phyloP scores from a whole-genome alignment of 2,113 vertebrate species.

The Zosterops hypoxanthus region DNA sequence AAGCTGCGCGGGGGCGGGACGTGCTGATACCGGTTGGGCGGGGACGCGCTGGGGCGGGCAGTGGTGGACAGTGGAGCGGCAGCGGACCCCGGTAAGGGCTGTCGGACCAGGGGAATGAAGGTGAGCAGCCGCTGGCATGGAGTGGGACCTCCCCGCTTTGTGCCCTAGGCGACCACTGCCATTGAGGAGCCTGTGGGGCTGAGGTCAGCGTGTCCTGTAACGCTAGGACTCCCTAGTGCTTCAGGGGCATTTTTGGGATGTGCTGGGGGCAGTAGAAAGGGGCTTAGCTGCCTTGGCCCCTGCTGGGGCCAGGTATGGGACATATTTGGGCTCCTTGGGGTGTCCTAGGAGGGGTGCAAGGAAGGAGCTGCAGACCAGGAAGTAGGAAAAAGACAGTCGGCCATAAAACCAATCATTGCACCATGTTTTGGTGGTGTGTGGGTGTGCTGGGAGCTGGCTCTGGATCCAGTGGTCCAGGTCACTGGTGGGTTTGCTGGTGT shows the following conservation, averaged over 20 bases:
- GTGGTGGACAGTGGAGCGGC: background rate
- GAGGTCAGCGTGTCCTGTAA: background rate
- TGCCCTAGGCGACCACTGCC: background rate
- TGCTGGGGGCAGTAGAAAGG: background rate
- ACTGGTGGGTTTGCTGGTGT: background rate
- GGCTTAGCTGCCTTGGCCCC: background rate
- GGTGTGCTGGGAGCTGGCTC: background rate
- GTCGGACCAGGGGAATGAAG: background rate
- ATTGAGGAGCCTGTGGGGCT: background rate
- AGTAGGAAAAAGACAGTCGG: background rate
- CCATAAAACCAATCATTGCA: accelerated
- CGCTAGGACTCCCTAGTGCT: background rate
- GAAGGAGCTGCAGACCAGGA: background rate
- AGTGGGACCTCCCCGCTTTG: accelerated
- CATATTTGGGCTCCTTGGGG: accelerated
- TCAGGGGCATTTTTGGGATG: too few relatives aligned
- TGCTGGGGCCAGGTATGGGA: background rate
- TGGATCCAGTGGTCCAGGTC: background rate
- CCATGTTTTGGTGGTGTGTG: background rate
- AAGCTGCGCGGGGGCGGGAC: background rate
- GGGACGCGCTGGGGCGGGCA: background rate
- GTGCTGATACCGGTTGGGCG: background rate
- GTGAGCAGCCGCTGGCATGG: background rate
- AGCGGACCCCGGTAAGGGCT: background rate
- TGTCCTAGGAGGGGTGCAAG: too few relatives aligned